Percentiles rank a stretch among this genome's conserved stretches.
Evolutionary conservation across 2,113 vertebrate genomes (phyloP).

Genomic region (Pitta sordida): DNA sequence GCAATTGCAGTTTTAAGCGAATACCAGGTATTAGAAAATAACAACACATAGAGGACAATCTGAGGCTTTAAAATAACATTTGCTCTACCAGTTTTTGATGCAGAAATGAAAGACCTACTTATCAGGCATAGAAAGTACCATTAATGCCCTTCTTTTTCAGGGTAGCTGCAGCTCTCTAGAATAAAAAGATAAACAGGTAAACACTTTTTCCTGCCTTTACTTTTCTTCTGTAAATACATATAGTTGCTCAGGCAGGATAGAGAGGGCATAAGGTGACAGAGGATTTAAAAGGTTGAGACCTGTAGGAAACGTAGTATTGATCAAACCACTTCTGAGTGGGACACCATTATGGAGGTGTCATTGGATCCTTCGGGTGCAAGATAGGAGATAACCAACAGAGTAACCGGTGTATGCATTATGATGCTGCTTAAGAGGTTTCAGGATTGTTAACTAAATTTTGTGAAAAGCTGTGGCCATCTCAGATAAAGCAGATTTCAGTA

Average conservation of each 20-base stretch:
- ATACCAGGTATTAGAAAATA: not conserved
- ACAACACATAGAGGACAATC: not conserved
- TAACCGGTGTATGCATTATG: not conserved
- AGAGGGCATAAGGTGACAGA: not conserved
- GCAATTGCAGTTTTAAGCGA: not conserved
- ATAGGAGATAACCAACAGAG: not conserved
- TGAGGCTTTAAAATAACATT: not conserved
- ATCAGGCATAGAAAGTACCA: not conserved
- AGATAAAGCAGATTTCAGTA: not conserved
- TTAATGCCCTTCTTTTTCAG: not conserved
- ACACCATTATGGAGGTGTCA: not conserved
- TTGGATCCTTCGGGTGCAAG: not conserved
- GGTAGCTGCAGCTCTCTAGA: not conserved
- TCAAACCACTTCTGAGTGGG: not conserved
- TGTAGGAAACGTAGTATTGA: not conserved
- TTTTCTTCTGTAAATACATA: not conserved
- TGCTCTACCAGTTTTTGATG: not conserved
- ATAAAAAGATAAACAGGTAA: not conserved
- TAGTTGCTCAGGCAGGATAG: not conserved
- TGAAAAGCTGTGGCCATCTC: not conserved
- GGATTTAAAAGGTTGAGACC: not conserved
- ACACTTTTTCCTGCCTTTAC: not conserved
- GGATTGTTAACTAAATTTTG: not conserved
- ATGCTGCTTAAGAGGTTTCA: not conserved
- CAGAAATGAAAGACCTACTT: not conserved